These are phyloP conservation scores for Drosophila setosimentum DNA, from an alignment of 2,888 invertebrate genomes.

Conservation along the genomic window DNA sequence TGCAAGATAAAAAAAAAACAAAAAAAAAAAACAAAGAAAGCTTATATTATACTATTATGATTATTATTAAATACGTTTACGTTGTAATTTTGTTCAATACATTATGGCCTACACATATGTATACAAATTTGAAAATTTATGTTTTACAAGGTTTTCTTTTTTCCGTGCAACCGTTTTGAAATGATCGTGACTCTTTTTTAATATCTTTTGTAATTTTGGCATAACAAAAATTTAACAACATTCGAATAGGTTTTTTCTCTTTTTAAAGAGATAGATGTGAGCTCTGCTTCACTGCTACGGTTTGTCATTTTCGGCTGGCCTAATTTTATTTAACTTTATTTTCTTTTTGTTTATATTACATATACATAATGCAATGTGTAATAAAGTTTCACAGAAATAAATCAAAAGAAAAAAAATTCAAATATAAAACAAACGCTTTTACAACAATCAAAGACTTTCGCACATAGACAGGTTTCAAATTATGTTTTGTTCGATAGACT, in stretches of 20 bases:
- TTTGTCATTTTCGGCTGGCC: neutral
- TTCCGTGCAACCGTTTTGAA: neutral
- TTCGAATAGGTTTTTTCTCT: neutral
- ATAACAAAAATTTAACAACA: neutral
- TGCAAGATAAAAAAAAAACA: constrained; percentile 12
- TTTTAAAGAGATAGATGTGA: neutral
- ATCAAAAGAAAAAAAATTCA: constrained; percentile 2
- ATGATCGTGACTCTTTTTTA: neutral
- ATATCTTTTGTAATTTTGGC: neutral
- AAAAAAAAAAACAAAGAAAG: neutral
- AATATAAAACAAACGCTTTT: neutral
- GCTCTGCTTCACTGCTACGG: neutral
- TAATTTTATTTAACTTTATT: neutral
- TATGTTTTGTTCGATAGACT: constrained; percentile 40
- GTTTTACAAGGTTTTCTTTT: constrained; percentile 13
- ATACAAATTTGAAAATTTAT: constrained; percentile 2
- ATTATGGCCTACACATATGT: constrained; percentile 14
- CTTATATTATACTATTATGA: constrained; percentile 27
- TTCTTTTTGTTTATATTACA: constrained; percentile 5
- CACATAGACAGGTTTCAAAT: constrained; percentile 72
- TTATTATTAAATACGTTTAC: constrained; percentile 14
- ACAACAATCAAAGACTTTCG: constrained; percentile 13
- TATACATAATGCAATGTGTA: constrained; percentile 5
- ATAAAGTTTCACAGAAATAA: constrained; percentile 15
- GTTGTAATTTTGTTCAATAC: constrained; percentile 38